Evolutionary conservation across 2,797 vertebrate genomes (phyloP).

Genomic region (Hemibagrus guttatus): DNA sequence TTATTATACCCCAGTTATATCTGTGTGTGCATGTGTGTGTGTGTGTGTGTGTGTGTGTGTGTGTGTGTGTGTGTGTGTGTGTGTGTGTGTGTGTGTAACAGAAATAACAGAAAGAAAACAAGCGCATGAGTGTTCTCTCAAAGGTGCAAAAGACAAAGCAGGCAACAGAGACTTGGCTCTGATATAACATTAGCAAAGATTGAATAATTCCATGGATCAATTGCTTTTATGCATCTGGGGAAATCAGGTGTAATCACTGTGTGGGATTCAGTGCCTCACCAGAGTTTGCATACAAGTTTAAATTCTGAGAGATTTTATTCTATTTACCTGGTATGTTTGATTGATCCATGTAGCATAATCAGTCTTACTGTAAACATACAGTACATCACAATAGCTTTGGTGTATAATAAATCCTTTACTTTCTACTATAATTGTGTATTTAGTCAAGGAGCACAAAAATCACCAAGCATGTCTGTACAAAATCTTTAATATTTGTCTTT

Average conservation of each 20-base stretch:
- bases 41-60: slow-evolving; percentile 43
- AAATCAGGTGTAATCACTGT: slow-evolving; percentile 43
- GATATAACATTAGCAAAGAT: slow-evolving; percentile 43
- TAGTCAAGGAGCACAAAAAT: not conserved
- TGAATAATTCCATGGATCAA: slow-evolving; percentile 50
- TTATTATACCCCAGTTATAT: slow-evolving; percentile 41
- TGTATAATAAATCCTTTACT: not conserved
- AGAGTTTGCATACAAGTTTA: not conserved
- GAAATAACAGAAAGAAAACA: slow-evolving; percentile 39
- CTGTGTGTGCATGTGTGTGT: slow-evolving; percentile 41
- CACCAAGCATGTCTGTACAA: not conserved
- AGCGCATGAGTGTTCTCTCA: slow-evolving; percentile 24
- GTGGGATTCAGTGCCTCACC: not conserved
- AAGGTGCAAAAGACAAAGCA: slow-evolving; percentile 10
- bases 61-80: slow-evolving; percentile 11
- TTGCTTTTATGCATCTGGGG: slow-evolving; percentile 27
- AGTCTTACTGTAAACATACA: not conserved
- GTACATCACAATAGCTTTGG: not conserved
- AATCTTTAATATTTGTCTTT: not conserved
- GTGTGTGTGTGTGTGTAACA: slow-evolving; percentile 1
- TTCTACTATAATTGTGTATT: not conserved
- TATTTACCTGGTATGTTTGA: not conserved
- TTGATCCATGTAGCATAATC: not conserved
- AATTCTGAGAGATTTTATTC: not conserved
- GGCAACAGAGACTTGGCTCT: slow-evolving; percentile 31